These are phyloP conservation scores for Merluccius polli DNA, from an alignment of 2,797 vertebrate genomes.

Conservation along the genomic window DNA sequence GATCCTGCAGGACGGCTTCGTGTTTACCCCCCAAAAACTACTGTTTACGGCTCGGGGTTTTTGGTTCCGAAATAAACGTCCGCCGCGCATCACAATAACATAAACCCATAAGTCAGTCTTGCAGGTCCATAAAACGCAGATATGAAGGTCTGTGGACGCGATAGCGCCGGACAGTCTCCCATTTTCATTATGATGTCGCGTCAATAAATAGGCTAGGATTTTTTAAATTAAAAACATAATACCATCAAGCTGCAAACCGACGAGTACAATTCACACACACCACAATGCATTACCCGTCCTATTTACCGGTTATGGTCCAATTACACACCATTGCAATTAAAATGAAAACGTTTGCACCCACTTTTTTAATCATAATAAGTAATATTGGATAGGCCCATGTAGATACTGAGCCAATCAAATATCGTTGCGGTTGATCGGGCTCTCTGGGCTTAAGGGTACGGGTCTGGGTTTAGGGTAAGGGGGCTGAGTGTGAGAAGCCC, in stretches of 20 bases:
- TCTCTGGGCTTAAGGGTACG: not conserved
- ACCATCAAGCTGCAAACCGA: not conserved
- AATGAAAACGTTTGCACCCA: not conserved
- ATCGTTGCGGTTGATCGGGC: not conserved
- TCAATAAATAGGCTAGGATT: not conserved
- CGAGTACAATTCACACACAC: not conserved
- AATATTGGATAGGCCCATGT: not conserved
- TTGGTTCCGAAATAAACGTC: not conserved
- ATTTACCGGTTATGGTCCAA: not conserved
- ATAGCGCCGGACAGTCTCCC: not conserved
- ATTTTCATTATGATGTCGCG: not conserved
- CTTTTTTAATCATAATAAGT: not conserved
- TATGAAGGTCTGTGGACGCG: not conserved
- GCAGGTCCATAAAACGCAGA: not conserved
- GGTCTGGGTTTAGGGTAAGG: not conserved
- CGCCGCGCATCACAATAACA: not conserved
- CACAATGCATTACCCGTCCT: not conserved
- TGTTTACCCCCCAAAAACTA: constrained; percentile 1
- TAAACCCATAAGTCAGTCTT: not conserved
- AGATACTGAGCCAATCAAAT: not conserved
- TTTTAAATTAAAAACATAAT: not conserved
- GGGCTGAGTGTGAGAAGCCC: constrained; percentile 46
- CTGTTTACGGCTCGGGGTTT: not conserved
- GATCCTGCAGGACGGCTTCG: not conserved
- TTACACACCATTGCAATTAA: not conserved